Percentiles rank a stretch among this genome's conserved stretches.
Evolutionary conservation across 2,797 vertebrate species (phyloP).

Genomic region (Gila robusta): DNA sequence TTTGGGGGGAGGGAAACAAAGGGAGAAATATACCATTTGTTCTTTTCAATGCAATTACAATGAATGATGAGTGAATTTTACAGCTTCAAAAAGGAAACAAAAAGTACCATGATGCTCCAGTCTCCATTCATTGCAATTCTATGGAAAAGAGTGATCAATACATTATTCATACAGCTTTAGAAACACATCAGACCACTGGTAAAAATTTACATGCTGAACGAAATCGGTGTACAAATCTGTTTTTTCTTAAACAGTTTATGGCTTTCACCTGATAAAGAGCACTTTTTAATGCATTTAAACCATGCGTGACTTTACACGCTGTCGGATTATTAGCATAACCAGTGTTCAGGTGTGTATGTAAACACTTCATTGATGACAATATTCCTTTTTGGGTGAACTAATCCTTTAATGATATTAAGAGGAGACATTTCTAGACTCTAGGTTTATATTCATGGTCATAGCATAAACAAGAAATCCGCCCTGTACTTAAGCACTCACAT

Average conservation of each 20-base stretch:
- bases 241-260: not conserved
- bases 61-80: not conserved
- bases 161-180: not conserved
- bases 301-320: not conserved
- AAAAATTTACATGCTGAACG: too few relatives aligned
- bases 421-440: not conserved
- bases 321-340: not conserved
- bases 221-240: not conserved
- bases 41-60: not conserved
- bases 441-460: not conserved
- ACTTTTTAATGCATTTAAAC: slow-evolving; percentile 5
- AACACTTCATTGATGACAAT: not conserved
- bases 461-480: not conserved
- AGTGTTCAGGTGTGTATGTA: not conserved
- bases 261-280: not conserved
- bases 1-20: not conserved
- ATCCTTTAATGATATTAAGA: slow-evolving; percentile 16
- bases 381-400: not conserved
- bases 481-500: slow-evolving; percentile 7
- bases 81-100: not conserved
- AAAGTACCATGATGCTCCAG: too few relatives aligned
- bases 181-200: not conserved
- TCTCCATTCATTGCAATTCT: not conserved
- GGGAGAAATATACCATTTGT: not conserved
- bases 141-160: not conserved